phyloP scores from a whole-genome alignment of 2,888 invertebrate genomes.

The Diarsia brunnea region DNA sequence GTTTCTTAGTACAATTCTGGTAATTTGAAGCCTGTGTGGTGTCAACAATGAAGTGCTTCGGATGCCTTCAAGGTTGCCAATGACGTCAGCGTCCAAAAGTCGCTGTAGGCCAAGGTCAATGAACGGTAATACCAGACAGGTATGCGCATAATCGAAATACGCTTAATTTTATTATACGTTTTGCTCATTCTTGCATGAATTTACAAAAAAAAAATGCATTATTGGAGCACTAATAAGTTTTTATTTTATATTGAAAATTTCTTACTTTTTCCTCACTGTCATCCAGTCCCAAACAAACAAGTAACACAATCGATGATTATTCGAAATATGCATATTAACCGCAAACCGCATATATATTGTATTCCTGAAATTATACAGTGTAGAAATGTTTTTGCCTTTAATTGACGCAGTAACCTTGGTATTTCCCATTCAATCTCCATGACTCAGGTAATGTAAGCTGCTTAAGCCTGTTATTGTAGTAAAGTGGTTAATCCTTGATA shows the following conservation, averaged over 20 bases:
- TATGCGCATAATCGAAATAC: slow-evolving; percentile 53
- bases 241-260: not conserved
- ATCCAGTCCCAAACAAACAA: not conserved
- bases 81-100: slow-evolving; percentile 75
- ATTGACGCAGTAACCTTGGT: not conserved
- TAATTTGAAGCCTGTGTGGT: slow-evolving; percentile 43
- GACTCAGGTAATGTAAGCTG: not conserved
- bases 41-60: slow-evolving; percentile 62
- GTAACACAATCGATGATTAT: not conserved
- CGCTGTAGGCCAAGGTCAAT: slow-evolving; percentile 79
- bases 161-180: slow-evolving; percentile 52
- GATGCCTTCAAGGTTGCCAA: slow-evolving; percentile 72
- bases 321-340: not conserved
- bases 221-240: not conserved
- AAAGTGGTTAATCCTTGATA: slow-evolving; percentile 13
- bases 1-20: slow-evolving; percentile 15
- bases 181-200: slow-evolving; percentile 7
- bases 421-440: not conserved
- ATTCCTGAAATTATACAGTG: not conserved
- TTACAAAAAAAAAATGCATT: not conserved
- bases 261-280: not conserved
- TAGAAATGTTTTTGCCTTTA: not conserved
- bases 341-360: not conserved
- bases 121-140: slow-evolving; percentile 68
- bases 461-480: not conserved